Evolutionary conservation across 2,888 invertebrate species (phyloP).

Genomic region (Sesamia inferens): DNA sequence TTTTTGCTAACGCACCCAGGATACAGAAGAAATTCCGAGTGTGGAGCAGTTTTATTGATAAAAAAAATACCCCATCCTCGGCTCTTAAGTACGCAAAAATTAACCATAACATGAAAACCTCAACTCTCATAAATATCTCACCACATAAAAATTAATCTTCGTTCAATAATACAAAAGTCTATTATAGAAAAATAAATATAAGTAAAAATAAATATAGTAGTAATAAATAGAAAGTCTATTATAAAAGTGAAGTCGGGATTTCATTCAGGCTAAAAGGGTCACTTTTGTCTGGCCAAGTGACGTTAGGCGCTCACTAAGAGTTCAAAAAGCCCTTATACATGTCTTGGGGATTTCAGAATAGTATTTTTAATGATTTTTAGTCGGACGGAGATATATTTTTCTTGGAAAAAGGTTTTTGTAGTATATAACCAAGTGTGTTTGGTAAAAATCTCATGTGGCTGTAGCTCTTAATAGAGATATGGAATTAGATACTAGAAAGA

Average conservation of each 20-base stretch:
- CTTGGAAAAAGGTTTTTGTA: background rate
- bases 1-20: no score
- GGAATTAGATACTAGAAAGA: background rate
- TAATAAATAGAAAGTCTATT: constrained; percentile 39
- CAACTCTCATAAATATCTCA: background rate
- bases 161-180: constrained; percentile 32
- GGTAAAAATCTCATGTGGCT: background rate
- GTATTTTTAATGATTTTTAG: constrained; percentile 10
- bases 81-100: background rate
- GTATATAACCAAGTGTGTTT: background rate
- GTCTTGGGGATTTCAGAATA: constrained; percentile 26
- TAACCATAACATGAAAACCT: background rate
- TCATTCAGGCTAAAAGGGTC: constrained; percentile 47
- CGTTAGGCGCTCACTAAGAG: constrained; percentile 57
- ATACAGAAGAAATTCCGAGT: no score
- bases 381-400: background rate
- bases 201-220: no score
- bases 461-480: background rate
- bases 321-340: constrained; percentile 37
- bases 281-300: constrained; percentile 59
- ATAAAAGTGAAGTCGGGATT: constrained; percentile 36
- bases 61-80: no score
- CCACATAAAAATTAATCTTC: constrained; percentile 27
- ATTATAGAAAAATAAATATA: no score
- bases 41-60: no score